Evolutionary conservation across 2,797 vertebrate genomes (phyloP).

Genomic region (Austrolebias charrua): DNA sequence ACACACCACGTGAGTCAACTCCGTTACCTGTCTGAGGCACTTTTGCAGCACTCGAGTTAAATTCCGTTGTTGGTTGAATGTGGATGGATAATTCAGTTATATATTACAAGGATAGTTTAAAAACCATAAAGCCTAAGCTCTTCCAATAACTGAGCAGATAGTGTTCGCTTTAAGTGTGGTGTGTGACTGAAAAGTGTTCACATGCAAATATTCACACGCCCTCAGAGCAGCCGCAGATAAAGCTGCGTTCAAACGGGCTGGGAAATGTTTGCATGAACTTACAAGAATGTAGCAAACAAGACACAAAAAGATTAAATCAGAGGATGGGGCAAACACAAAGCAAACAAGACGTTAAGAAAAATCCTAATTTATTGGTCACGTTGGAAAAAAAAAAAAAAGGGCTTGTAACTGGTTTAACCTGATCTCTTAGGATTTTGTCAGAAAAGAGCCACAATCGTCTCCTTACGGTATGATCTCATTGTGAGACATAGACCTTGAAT

Average conservation of each 20-base stretch:
- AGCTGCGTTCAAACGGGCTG: slow-evolving; percentile 18
- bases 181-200: not conserved
- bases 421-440: slow-evolving; percentile 10
- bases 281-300: not conserved
- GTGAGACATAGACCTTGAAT: slow-evolving; percentile 52
- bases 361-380: slow-evolving; percentile 17
- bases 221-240: slow-evolving; percentile 45
- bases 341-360: not conserved
- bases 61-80: too few species aligned
- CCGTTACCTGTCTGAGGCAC: slow-evolving; percentile 21
- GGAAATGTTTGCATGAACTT: slow-evolving; percentile 29
- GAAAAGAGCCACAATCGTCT: slow-evolving; percentile 6
- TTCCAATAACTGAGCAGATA: not conserved
- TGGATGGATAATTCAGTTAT: not conserved
- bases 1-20: slow-evolving; percentile 60
- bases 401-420: slow-evolving; percentile 8
- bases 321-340: slow-evolving; percentile 3
- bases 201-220: slow-evolving; percentile 70
- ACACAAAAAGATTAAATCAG: slow-evolving; percentile 2
- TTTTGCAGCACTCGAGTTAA: not conserved
- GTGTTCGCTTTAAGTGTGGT: slow-evolving; percentile 10
- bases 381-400: not conserved
- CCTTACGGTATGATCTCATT: slow-evolving; percentile 40
- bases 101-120: not conserved
- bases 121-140: not conserved